A percentile compares a stretch with the other conserved stretches of the same genome.
Conservation (phyloP, 2,888 invertebrate genomes). For the Tricholauxania praeusta region DNA sequence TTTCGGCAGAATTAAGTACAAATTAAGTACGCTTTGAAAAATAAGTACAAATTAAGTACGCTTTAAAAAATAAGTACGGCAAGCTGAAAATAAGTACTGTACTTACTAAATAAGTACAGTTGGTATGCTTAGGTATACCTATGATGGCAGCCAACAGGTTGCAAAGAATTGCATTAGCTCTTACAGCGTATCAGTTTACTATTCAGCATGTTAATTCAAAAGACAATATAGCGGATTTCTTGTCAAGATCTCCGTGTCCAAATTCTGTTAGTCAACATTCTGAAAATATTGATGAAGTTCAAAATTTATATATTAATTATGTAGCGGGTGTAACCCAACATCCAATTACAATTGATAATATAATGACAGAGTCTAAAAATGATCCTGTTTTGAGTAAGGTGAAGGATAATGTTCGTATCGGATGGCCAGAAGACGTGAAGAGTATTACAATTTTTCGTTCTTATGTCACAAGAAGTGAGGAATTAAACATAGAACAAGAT, state of each 20-base stretch:
- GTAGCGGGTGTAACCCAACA: constrained; percentile 9
- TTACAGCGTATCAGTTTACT: constrained; percentile 48
- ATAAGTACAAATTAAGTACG: too few relatives aligned
- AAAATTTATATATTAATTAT: constrained; percentile 9
- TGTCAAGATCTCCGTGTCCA: constrained; percentile 44
- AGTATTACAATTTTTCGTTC: constrained; percentile 32
- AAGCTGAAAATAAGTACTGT: too few relatives aligned
- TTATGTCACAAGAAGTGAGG: constrained; percentile 34
- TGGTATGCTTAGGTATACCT: too few relatives aligned
- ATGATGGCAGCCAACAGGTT: constrained; percentile 27
- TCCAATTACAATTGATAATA: constrained; percentile 8
- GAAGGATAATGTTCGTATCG: neutral
- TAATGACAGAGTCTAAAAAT: constrained; percentile 16
- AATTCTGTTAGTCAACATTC: neutral
- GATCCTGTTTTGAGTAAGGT: constrained; percentile 19
- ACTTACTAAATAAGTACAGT: too few relatives aligned
- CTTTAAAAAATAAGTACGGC: too few relatives aligned
- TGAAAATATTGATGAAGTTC: constrained; percentile 33
- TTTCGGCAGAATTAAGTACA: too few relatives aligned
- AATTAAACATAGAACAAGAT: constrained; percentile 30
- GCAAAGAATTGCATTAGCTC: constrained; percentile 46
- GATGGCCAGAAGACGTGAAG: constrained; percentile 20
- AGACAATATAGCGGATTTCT: constrained; percentile 48
- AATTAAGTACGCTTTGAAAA: too few relatives aligned
- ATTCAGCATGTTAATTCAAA: constrained; percentile 46